Evolutionary conservation across 2,113 vertebrate genomes (phyloP), one percentile per base, ranked within the genome.

Genomic region (Pelecanoides urinatrix): DNA sequence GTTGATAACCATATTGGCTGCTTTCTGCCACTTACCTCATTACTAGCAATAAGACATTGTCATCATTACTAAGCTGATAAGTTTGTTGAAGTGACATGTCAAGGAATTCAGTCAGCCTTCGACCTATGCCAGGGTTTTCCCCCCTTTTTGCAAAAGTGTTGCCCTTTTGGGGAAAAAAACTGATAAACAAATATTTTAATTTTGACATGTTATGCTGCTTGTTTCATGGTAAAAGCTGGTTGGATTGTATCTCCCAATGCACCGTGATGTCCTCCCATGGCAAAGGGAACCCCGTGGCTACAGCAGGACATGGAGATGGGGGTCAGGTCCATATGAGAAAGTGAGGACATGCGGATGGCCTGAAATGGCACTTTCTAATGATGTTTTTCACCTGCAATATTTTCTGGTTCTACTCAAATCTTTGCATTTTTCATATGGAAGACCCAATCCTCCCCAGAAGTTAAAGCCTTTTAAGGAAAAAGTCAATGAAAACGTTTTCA

Each of bases 11-110:
- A 5, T 29, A 85, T 62, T 96, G 94, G 67, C 95, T 92, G 92
- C 62, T 77, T 94, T 96, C 81, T 95, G 89, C 50, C 92, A 92
- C 89, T 97, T 97, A 95, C 97, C 89, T 95, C 94, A 97, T 50
- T 93, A 56, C 40, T 34, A 92, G 71, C 21, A 94, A 89, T 26
- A 75, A 83, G 95, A 90, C 66, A 79, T 10, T 89, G 76, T 91
- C 92, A 63, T 75, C 36, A 36, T 92, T 90, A 85, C 58, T 85
- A 66, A 90, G 58, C 66, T 77, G 95, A 25, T 58, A 97, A 96
- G 9, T 27, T 44, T 32, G 80, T 55, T 92, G 89, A 92, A 91
- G 80, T 87, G 86, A 79, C 77, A 76, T 11, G 49, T 32, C 1
- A 1, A 94, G 53, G 80, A 92, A 95, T 82, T 70, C 84, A 80